Base-by-base conservation (phyloP, 2,113 vertebrate species). In the Peucedramus taeniatus region DNA sequence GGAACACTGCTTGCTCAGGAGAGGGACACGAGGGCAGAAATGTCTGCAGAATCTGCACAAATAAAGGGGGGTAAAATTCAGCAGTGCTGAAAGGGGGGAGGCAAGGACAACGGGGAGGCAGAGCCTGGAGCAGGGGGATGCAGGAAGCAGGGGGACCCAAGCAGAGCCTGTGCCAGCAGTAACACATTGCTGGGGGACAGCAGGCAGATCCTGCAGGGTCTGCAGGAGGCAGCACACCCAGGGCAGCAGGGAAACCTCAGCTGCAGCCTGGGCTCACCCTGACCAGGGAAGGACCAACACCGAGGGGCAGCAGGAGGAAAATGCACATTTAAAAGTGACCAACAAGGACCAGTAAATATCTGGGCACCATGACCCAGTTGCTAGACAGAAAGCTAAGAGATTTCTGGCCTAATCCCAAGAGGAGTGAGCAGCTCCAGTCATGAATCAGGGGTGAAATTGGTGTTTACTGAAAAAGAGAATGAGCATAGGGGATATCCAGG, bases 101-200 rank as follows among this genome's bases (percentile, higher is more conserved):
- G 45, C 22, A 33, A 28, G 35, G 37, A 16, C 33, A 39, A 1
- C 0, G 0, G 13, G 10, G 19, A 50, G 54, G 26, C 66, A 63
- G 33, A 24, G 2, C 37, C 15, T 8, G 10, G 42, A 60, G 47
- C 59, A 79, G 72, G n/a, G 33, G 21, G 30, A 21, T 33, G 7
- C 37, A 5, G 28, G 63, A 22, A 16, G 39, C 10, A 31, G 30
- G 13, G 53, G 54, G 45, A 53, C 33, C 45, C 47, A n/a, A 10
- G 19, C 72, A 61, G 45, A 50, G 47, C 45, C 53, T 27, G 51
- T 20, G 51, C 23, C 59, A 72, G 47, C 60, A 56, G 3, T 19
- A 6, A 1, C 28, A 19, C 51, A 0, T 4, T 26, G 45, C 71
- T 20, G 49, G 33, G 33, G 7, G 7, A 3, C 15, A 16, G 33